These are phyloP conservation scores for Thaleichthys pacificus DNA, from an alignment of 2,797 vertebrate species.

Conservation along the genomic window DNA sequence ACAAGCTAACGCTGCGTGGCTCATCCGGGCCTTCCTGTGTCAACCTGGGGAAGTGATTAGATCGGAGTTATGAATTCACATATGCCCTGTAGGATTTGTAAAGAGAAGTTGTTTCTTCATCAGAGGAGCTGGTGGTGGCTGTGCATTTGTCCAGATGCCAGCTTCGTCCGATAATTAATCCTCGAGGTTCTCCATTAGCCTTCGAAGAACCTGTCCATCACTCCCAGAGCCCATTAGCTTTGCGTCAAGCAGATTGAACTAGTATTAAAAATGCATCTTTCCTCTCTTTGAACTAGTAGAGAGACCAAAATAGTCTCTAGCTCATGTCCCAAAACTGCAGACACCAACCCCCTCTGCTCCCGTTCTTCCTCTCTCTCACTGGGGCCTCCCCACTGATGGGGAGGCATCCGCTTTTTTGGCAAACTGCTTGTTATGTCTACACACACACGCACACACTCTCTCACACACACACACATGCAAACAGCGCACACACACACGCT, in stretches of 20 bases:
- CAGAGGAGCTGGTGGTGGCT: neutral
- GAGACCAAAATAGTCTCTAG: constrained; percentile 19
- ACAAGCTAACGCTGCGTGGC: constrained; percentile 43
- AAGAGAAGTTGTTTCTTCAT: constrained; percentile 15
- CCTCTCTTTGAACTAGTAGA: constrained; percentile 17
- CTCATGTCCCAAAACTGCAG: constrained; percentile 27
- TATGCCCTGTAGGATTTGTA: constrained; percentile 41
- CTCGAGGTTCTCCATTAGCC: constrained; percentile 56
- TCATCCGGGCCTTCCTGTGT: constrained; percentile 1
- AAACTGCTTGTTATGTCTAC: too few species aligned
- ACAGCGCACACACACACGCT: neutral
- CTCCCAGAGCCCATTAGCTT: constrained; percentile 58
- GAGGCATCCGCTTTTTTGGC: too few species aligned
- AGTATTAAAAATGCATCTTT: constrained; percentile 61
- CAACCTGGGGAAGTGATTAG: constrained; percentile 33
- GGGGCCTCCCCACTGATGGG: constrained; percentile 15
- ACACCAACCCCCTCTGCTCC: constrained; percentile 10
- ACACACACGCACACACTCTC: neutral
- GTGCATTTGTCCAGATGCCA: constrained; percentile 57
- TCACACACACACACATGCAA: neutral
- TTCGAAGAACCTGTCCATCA: constrained; percentile 52
- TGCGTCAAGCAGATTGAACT: constrained; percentile 54
- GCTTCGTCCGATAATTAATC: constrained; percentile 59
- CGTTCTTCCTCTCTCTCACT: neutral
- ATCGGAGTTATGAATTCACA: constrained; percentile 39